Evolutionary conservation across 1,140 invertebrate genomes (phyloP).

Genomic region (Kradibia gibbosae): DNA sequence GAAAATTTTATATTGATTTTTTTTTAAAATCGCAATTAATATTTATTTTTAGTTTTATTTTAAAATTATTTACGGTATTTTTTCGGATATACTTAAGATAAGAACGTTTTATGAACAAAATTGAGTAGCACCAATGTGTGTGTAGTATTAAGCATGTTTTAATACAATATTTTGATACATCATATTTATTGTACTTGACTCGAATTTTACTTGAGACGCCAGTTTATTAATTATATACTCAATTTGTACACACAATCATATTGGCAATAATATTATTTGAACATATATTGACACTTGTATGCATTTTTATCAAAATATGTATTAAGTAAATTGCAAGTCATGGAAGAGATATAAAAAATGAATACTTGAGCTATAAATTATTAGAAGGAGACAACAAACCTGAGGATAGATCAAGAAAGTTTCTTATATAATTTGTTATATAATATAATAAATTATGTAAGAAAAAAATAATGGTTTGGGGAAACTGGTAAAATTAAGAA

Average conservation of each 20-base stretch:
- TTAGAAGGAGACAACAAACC: no score
- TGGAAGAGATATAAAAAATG: no score
- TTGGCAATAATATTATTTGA: constrained; percentile 27
- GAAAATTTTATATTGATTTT: no score
- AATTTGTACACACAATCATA: constrained; percentile 42
- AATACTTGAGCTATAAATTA: no score
- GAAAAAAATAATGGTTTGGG: no score
- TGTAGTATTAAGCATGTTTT: constrained; percentile 31
- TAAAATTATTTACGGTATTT: no score
- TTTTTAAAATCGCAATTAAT: constrained; percentile 24
- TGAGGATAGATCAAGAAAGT: no score
- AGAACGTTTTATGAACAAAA: constrained; percentile 54
- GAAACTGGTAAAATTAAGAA: no score
- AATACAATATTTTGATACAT: constrained; percentile 9
- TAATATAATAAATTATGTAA: no score
- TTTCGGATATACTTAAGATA: constrained; percentile 57
- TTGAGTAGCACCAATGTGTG: constrained; percentile 22
- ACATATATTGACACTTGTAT: constrained; percentile 30
- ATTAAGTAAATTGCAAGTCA: constrained; percentile 45
- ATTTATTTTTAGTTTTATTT: constrained; percentile 22
- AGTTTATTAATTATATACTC: constrained; percentile 36
- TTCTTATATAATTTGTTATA: no score
- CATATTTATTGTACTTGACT: constrained; percentile 28
- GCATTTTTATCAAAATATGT: constrained; percentile 30
- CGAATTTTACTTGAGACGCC: constrained; percentile 8